Percentiles rank a stretch among this genome's conserved stretches.
phyloP scores from a whole-genome alignment of 1,140 invertebrate species.

The Euwallacea fornicatus region DNA sequence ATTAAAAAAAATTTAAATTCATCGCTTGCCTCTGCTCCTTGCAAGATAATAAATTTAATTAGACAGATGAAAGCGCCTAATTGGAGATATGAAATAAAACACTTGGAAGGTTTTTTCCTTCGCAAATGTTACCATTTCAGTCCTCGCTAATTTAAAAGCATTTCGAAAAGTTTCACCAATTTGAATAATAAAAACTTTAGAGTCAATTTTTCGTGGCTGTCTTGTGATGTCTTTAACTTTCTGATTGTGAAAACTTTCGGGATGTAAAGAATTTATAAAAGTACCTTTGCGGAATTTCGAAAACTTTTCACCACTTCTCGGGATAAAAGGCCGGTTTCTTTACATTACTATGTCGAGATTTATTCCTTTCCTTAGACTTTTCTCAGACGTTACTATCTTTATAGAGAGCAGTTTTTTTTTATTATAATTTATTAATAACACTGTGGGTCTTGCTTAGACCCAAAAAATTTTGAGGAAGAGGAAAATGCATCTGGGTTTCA shows the following conservation, averaged over 20 bases:
- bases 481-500: too few relatives aligned
- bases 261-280: conserved; percentile 33
- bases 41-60: too few relatives aligned
- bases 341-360: too few relatives aligned
- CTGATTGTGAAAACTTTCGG: conserved; percentile 27
- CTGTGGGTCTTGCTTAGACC: too few relatives aligned
- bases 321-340: too few relatives aligned
- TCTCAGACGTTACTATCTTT: too few relatives aligned
- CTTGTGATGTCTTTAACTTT: conserved; percentile 32
- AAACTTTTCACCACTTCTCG: conserved; percentile 22
- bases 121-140: conserved; percentile 10
- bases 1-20: too few relatives aligned
- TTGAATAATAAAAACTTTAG: conserved; percentile 32
- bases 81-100: conserved; percentile 22
- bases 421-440: too few relatives aligned
- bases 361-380: too few relatives aligned
- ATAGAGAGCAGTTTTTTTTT: too few relatives aligned
- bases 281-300: conserved; percentile 30
- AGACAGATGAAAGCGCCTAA: background rate
- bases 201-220: conserved; percentile 33
- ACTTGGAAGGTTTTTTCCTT: conserved; percentile 6
- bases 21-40: too few relatives aligned
- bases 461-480: too few relatives aligned
- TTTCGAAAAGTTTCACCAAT: conserved; percentile 23
- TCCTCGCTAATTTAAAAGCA: conserved; percentile 20